Base-by-base conservation (phyloP, 2,797 vertebrate genomes). In the Parauchenoglanis punctatus region DNA sequence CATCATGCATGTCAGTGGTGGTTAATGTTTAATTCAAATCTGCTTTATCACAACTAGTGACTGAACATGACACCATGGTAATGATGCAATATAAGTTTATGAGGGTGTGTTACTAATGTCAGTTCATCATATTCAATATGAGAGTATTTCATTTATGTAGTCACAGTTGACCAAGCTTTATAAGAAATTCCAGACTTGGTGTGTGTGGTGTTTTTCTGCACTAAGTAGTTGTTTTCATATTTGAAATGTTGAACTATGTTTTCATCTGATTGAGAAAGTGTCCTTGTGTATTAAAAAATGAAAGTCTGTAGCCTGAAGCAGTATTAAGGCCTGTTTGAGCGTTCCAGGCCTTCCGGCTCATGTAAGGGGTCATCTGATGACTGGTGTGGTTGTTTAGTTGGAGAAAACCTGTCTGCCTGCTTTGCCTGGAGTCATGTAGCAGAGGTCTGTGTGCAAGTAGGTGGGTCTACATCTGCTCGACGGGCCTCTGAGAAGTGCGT, bases 321-420 rank as follows among this genome's bases (percentile, higher is more conserved):
- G 44, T 61, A 15, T 1, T 56, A 77, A 67, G 76, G 63, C 59
- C 52, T 85, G 81, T 88, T 91, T 85, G 61, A 85, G 75, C 13
- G 65, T 40, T n/a, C 8, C 52, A 65, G 52, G 46, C 77, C n/a
- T 54, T 86, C 23, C 52, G 61, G 73, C 72, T 67, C 40, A 35
- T 78, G 35, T 35, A 56, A 31, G 67, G 52, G 78, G 81, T 80
- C 76, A 58, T 75, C 65, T 89, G 83, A 85, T 86, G 78, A 89
- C 75, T 87, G 89, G 82, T 81, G 75, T 81, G 81, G 86, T 81
- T 87, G 2, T 75, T 81, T 56, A 72, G 67, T 49, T 86, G 80
- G 67, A 63, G 84, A 89, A 85, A 90, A 91, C 91, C 88, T 90
- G 92, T 90, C 89, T 89, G 81, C 77, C 88, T 65, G 40, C 87